Evolutionary conservation across 2,797 vertebrate genomes (phyloP).

Genomic region (Lepidocolaptes lacrymiger): DNA sequence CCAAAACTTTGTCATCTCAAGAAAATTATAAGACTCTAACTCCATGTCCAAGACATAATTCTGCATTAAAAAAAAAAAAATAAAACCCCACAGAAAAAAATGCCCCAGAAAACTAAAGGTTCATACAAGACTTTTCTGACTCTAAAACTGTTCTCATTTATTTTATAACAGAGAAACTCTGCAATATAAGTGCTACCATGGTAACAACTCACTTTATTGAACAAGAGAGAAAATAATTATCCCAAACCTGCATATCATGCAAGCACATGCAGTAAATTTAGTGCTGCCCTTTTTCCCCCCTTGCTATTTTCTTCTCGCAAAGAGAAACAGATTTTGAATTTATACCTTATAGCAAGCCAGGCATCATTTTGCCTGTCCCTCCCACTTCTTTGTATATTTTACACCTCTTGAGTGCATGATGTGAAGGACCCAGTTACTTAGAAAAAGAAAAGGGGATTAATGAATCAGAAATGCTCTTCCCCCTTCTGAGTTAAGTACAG

Average conservation of each 20-base stretch:
- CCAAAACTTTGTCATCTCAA: neutral
- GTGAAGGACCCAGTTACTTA: constrained; percentile 50
- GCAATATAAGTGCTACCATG: constrained; percentile 64
- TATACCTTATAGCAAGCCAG: constrained; percentile 27
- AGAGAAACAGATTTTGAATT: constrained; percentile 45
- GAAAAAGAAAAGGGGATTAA: constrained; percentile 58
- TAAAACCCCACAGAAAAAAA: neutral
- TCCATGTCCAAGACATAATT: neutral
- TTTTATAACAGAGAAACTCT: constrained; percentile 49
- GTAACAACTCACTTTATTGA: constrained; percentile 66
- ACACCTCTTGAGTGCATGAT: constrained; percentile 40
- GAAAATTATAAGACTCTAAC: neutral
- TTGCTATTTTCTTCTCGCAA: constrained; percentile 2
- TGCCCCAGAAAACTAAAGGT: neutral
- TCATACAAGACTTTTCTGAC: neutral
- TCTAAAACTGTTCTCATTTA: constrained; percentile 48
- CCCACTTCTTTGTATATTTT: constrained; percentile 58
- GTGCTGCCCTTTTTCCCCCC: neutral
- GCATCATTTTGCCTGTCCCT: constrained; percentile 35
- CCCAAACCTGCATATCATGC: constrained; percentile 57
- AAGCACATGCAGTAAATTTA: constrained; percentile 51
- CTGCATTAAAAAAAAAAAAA: neutral
- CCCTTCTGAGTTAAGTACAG: constrained; percentile 66
- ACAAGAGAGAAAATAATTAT: constrained; percentile 63
- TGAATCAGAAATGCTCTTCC: constrained; percentile 69